Percentiles rank a stretch among this genome's conserved stretches.
These are phyloP conservation scores for Caprella mutica DNA, from an alignment of 2,888 invertebrate species.

Conservation along the genomic window DNA sequence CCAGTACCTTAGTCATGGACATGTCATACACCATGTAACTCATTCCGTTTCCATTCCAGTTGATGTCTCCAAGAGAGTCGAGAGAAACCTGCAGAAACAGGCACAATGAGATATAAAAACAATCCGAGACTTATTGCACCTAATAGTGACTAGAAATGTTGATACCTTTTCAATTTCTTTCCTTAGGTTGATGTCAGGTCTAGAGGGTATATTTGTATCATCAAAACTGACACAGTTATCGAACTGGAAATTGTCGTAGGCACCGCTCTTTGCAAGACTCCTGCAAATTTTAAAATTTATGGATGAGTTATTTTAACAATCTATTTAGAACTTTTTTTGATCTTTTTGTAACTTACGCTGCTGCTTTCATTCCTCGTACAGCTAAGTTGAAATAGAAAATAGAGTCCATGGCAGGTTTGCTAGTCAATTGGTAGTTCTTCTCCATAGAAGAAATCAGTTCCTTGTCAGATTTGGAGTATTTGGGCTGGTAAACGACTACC, in stretches of 20 bases:
- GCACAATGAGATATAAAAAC: neutral
- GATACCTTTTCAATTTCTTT: no score
- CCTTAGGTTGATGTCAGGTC: constrained; percentile 20
- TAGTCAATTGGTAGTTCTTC: constrained; percentile 41
- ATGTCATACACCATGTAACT: constrained; percentile 19
- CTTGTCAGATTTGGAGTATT: constrained; percentile 55
- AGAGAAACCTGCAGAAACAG: constrained; percentile 13
- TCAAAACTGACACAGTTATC: constrained; percentile 25
- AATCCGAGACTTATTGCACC: neutral
- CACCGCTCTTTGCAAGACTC: constrained; percentile 8
- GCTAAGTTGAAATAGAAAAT: constrained; percentile 82
- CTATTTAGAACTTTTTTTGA: neutral
- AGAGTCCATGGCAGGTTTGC: constrained; percentile 61
- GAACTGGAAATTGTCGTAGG: constrained; percentile 20
- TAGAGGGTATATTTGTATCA: constrained; percentile 13
- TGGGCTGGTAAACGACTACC: constrained; percentile 61
- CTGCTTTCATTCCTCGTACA: constrained; percentile 56
- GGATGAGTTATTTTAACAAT: neutral
- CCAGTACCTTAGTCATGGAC: constrained; percentile 22
- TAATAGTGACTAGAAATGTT: no score
- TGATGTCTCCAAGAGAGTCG: constrained; percentile 16
- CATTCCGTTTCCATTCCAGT: constrained; percentile 27
- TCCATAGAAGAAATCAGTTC: constrained; percentile 58
- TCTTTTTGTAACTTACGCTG: constrained; percentile 39
- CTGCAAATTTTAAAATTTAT: constrained; percentile 8